Conservation (phyloP, 2,113 vertebrate species). For the Oreochromis spilurus region DNA sequence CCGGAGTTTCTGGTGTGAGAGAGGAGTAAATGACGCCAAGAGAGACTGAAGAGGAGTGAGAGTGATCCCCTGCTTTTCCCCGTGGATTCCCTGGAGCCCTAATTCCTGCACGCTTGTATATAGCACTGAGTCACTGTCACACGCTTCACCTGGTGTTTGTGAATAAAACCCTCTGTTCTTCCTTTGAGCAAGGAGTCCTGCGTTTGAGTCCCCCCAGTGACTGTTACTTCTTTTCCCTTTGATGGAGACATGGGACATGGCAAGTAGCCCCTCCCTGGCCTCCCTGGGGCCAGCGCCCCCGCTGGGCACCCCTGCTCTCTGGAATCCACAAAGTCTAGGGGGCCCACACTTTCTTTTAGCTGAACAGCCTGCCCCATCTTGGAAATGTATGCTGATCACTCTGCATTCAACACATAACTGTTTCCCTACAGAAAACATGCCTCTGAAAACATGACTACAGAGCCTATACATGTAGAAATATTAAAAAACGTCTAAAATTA, state of each 20-base stretch:
- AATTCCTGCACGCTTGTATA: background rate
- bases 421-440: background rate
- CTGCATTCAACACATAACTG: background rate
- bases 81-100: accelerated
- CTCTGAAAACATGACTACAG: background rate
- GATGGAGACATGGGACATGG: background rate
- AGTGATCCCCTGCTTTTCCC: background rate
- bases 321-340: too few relatives aligned
- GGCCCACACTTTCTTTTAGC: too few relatives aligned
- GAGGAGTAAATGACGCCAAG: accelerated
- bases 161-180: background rate
- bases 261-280: background rate
- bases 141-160: background rate
- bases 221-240: accelerated
- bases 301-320: too few relatives aligned
- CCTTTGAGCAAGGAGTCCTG: background rate
- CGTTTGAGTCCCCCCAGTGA: background rate
- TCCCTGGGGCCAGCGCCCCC: too few relatives aligned
- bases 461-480: background rate
- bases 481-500: background rate
- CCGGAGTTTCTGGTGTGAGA: background rate
- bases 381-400: background rate
- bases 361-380: too few relatives aligned
- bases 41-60: background rate
- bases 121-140: background rate